Evolutionary conservation across 2,888 invertebrate genomes (phyloP).

Genomic region (Hirtodrosophila duncani): DNA sequence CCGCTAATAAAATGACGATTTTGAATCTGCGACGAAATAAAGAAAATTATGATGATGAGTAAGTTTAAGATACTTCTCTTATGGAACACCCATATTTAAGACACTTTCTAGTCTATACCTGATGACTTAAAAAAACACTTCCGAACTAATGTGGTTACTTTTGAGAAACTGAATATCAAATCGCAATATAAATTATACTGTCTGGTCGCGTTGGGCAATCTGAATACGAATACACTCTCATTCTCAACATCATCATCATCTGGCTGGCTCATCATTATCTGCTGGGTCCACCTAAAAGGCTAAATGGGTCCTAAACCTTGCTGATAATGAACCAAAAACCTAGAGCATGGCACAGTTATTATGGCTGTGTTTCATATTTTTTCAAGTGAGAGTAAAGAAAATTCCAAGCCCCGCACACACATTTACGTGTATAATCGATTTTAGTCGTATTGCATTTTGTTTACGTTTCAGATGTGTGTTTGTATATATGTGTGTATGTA

Average conservation of each 20-base stretch:
- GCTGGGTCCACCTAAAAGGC: slow-evolving; percentile 41
- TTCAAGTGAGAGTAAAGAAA: slow-evolving; percentile 21
- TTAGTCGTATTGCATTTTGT: slow-evolving; percentile 23
- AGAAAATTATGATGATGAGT: neutral
- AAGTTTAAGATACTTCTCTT: too few species aligned
- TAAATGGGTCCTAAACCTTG: slow-evolving; percentile 61
- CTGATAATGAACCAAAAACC: slow-evolving; percentile 47
- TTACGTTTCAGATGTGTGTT: slow-evolving; percentile 3
- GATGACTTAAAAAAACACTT: too few species aligned
- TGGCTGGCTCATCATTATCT: slow-evolving; percentile 47
- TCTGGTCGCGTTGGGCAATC: too few species aligned
- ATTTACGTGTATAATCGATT: slow-evolving; percentile 16
- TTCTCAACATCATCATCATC: slow-evolving; percentile 8
- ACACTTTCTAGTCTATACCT: too few species aligned
- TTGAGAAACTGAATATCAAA: too few species aligned
- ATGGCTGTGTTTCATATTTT: neutral
- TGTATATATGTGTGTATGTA: too few species aligned
- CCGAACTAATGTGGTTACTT: too few species aligned
- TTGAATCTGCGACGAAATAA: slow-evolving; percentile 45
- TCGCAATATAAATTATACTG: too few species aligned
- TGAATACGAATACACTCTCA: too few species aligned
- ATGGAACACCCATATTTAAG: too few species aligned
- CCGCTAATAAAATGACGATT: slow-evolving; percentile 73
- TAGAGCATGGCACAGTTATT: too few species aligned
- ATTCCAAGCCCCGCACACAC: neutral